These are phyloP conservation scores for Protosalanx chinensis DNA, from an alignment of 2,797 vertebrate genomes.

Conservation along the genomic window DNA sequence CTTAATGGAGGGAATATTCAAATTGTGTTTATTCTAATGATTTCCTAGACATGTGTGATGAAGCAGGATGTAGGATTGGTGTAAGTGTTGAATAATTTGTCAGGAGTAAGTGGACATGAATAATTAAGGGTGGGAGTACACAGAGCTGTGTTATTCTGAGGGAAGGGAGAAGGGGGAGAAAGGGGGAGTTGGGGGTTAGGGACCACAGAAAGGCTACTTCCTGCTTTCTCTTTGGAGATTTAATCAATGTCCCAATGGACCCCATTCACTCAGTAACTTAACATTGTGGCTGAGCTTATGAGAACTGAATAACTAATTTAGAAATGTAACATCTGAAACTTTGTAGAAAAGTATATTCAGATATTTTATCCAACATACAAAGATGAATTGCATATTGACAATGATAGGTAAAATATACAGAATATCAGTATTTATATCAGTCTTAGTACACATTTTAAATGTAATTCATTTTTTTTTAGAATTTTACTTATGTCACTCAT, in stretches of 20 bases:
- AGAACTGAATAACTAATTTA: constrained; percentile 9
- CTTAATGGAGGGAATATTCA: constrained; percentile 36
- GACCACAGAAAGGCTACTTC: constrained; percentile 56
- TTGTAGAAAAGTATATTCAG: background rate
- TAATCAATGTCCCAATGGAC: constrained; percentile 64
- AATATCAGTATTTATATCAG: too few relatives aligned
- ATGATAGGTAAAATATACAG: too few relatives aligned
- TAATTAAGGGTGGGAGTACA: constrained; percentile 73
- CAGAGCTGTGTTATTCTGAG: constrained; percentile 68
- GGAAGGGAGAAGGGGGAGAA: constrained; percentile 13
- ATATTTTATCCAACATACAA: background rate
- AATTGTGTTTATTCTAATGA: constrained; percentile 27
- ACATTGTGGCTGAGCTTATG: constrained; percentile 35
- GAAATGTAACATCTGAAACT: background rate
- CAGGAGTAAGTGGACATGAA: constrained; percentile 73
- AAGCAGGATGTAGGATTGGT: constrained; percentile 41
- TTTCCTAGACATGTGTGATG: constrained; percentile 41
- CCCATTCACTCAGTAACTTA: constrained; percentile 53
- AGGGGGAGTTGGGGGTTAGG: constrained; percentile 8
- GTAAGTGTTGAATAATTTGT: constrained; percentile 70
- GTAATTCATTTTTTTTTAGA: background rate
- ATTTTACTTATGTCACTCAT: background rate
- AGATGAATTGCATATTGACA: too few relatives aligned
- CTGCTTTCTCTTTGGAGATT: constrained; percentile 62
- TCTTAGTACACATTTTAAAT: background rate